Evolutionary conservation across 2,888 invertebrate genomes (phyloP), one percentile per base, ranked within the genome.

Genomic region (Hymenopus coronatus): DNA sequence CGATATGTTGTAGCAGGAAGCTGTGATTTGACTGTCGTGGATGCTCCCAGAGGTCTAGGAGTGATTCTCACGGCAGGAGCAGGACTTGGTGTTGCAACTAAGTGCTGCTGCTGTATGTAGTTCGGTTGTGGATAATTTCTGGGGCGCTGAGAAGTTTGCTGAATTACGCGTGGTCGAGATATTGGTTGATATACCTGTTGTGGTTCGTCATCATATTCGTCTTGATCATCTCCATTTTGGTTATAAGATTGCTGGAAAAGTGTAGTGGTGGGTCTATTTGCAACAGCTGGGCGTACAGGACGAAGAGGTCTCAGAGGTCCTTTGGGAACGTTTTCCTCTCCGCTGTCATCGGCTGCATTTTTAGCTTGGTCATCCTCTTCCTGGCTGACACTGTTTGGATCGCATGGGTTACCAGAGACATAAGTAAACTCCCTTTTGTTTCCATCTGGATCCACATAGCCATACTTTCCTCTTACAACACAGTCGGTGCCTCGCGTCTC

Each of bases 381-480:
- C 28, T 96, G 95, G 90, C 96, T 95, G 0, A 96, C 96, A n/a
- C 96, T 96, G 93, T 97, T 97, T 12, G 97, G 97, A 92, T 97
- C 97, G 92, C 97, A 97, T 0, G 97, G 97, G 92, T 97, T 97
- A 28, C 97, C 97, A 33, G 97, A 97, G 0, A 97, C 97, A 93
- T 97, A 97, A 8, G 97, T 97, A 93, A 97, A 97, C 93, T 97
- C 97, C 91, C 97, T 94, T 92, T 97, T 97, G 93, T 97, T 97
- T 91, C 97, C 97, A 91, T 97, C 97, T 0, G 97, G 97, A 93
- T 97, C 97, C 20, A 97, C 94, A 94, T 97, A 97, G 30, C 97
- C 97, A 93, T 97, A 97, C 93, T 97, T 97, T 88, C 97, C 97
- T 90, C 97, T 95, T 8, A 97, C 97, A 0, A 97, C 97, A 93